phyloP scores from a whole-genome alignment of 2,797 vertebrate species.

The Mionectes olivaceus region DNA sequence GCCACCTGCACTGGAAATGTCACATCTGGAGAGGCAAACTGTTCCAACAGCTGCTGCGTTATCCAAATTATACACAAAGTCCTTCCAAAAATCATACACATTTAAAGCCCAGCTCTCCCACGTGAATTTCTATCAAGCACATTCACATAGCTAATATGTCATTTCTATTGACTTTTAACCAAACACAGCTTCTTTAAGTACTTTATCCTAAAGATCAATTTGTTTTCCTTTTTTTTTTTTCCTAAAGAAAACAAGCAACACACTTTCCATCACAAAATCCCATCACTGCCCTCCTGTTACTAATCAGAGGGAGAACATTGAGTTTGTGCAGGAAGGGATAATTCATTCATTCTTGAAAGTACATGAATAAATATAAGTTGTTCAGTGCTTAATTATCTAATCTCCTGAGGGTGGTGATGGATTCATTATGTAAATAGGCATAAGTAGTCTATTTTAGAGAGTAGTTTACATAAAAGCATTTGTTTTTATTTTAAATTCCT shows the following conservation, averaged over 20 bases:
- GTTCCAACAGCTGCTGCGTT: neutral
- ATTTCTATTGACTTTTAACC: neutral
- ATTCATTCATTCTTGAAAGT: slow-evolving; percentile 16
- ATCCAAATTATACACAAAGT: neutral
- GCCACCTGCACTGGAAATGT: neutral
- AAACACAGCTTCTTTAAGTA: neutral
- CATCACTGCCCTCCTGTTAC: neutral
- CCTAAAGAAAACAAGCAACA: neutral
- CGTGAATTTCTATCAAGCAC: neutral
- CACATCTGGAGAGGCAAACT: neutral
- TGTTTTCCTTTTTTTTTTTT: neutral
- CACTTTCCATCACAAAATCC: neutral
- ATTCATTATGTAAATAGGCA: slow-evolving; percentile 70
- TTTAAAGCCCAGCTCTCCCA: neutral
- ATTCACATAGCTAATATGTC: neutral
- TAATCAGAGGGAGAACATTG: neutral
- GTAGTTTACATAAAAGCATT: slow-evolving; percentile 56
- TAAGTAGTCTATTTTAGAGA: slow-evolving; percentile 61
- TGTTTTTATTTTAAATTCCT: slow-evolving; percentile 63
- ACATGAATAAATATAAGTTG: slow-evolving; percentile 68
- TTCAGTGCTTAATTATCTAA: slow-evolving; percentile 69
- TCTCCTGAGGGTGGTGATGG: slow-evolving; percentile 62
- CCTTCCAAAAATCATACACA: neutral
- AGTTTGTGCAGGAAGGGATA: slow-evolving; percentile 6
- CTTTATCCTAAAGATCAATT: neutral